Evolutionary conservation across 1,140 invertebrate genomes (phyloP).

Genomic region (Halesus radiatus): DNA sequence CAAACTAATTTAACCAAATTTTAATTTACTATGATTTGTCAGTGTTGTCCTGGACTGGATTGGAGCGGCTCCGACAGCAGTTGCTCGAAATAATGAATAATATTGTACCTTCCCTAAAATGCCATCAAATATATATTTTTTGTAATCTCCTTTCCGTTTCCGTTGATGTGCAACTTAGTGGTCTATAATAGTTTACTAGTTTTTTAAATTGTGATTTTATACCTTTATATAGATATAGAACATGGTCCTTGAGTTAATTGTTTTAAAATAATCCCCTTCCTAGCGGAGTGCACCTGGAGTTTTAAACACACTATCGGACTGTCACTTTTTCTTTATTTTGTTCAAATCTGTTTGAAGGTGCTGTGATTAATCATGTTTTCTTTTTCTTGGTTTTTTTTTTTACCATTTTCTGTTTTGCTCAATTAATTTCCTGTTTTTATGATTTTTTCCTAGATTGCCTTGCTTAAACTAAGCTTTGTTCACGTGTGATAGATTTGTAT

Average conservation of each 20-base stretch:
- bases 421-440: not conserved
- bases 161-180: too few relatives aligned
- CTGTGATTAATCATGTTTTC: not conserved
- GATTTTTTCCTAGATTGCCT: slow-evolving; percentile 19
- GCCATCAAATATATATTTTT: too few relatives aligned
- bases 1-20: too few relatives aligned
- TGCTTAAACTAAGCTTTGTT: slow-evolving; percentile 25
- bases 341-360: not conserved
- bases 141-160: too few relatives aligned
- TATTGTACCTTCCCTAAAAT: too few relatives aligned
- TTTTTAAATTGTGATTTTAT: slow-evolving; percentile 14
- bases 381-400: too few relatives aligned
- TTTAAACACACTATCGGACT: not conserved
- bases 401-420: too few relatives aligned
- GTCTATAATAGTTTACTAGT: too few relatives aligned
- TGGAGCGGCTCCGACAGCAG: too few relatives aligned
- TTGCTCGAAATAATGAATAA: too few relatives aligned
- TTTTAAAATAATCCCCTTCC: not conserved
- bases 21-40: too few relatives aligned
- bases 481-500: slow-evolving; percentile 14
- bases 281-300: not conserved
- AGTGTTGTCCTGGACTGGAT: too few relatives aligned
- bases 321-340: not conserved
- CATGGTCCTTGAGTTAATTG: not conserved
- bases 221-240: slow-evolving; percentile 9